Conservation (phyloP, 1,140 invertebrate species). For the Aporrectodea caliginosa region DNA sequence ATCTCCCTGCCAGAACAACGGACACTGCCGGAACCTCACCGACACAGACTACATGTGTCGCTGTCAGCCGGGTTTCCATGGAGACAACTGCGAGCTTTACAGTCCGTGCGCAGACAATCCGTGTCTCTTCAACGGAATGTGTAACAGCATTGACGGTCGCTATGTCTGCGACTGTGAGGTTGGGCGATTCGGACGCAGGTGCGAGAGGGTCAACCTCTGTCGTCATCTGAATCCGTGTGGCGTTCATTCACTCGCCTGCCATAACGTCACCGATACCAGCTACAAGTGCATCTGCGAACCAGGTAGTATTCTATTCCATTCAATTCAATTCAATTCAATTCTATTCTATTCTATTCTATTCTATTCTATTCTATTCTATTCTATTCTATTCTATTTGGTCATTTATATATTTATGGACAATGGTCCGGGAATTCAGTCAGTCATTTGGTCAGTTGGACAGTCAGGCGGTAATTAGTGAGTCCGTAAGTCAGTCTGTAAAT, state of each 20-base stretch:
- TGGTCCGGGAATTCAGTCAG: no score
- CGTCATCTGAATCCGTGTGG: conserved; percentile 20
- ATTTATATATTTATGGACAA: no score
- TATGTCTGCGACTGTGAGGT: conserved; percentile 18
- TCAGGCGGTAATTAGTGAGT: no score
- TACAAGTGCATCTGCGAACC: conserved; percentile 24
- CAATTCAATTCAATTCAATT: no score
- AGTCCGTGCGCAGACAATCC: conserved; percentile 17
- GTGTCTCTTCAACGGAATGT: conserved; percentile 24
- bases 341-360: no score
- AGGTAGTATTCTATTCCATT: conserved; percentile 19
- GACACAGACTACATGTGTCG: conserved; percentile 16
- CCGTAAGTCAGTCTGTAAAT: no score
- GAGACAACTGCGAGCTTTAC: conserved; percentile 13
- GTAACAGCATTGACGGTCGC: conserved; percentile 28
- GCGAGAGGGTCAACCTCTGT: conserved; percentile 24
- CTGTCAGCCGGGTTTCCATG: conserved; percentile 13
- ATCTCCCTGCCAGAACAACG: conserved; percentile 27
- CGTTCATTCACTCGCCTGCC: conserved; percentile 19
- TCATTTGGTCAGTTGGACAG: no score
- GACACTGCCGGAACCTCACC: conserved; percentile 13
- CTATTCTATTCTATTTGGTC: no score
- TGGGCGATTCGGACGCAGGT: conserved; percentile 20
- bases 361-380: no score
- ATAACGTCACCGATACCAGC: conserved; percentile 25